Conservation (phyloP, 2,797 vertebrate species). For the Gymnopithys bicolor region DNA sequence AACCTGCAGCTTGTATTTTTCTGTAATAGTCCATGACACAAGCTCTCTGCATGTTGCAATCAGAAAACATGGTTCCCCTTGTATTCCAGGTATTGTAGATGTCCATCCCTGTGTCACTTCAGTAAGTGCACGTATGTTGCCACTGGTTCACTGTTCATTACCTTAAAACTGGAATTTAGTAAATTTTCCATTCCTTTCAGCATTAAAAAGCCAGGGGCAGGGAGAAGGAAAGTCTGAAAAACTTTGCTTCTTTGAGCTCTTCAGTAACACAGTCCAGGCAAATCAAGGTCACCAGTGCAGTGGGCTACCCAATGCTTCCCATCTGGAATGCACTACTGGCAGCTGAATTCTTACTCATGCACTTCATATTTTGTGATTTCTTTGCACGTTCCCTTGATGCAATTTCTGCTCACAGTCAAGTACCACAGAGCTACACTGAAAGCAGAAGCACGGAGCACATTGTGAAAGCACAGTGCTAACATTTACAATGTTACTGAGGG, state of each 20-base stretch:
- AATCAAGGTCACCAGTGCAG: neutral
- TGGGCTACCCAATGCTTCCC: neutral
- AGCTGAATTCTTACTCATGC: neutral
- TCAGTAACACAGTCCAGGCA: neutral
- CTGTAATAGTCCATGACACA: neutral
- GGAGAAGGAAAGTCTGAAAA: neutral
- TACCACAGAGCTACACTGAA: neutral
- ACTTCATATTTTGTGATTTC: neutral
- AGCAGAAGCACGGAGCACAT: neutral
- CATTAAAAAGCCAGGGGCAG: neutral
- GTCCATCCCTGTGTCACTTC: neutral
- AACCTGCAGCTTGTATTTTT: neutral
- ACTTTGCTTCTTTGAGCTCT: neutral
- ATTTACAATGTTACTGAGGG: neutral
- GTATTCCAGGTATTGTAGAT: neutral
- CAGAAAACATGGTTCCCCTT: neutral
- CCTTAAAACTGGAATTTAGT: neutral
- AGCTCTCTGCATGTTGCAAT: neutral
- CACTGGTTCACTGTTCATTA: neutral
- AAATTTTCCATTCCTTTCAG: neutral
- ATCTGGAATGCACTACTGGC: too few relatives aligned
- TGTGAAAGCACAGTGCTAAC: neutral
- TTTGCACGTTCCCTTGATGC: neutral
- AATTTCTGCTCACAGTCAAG: neutral
- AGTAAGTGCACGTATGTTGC: neutral